Evolutionary conservation across 2,888 invertebrate species (phyloP).

Genomic region (Theretra japonica): DNA sequence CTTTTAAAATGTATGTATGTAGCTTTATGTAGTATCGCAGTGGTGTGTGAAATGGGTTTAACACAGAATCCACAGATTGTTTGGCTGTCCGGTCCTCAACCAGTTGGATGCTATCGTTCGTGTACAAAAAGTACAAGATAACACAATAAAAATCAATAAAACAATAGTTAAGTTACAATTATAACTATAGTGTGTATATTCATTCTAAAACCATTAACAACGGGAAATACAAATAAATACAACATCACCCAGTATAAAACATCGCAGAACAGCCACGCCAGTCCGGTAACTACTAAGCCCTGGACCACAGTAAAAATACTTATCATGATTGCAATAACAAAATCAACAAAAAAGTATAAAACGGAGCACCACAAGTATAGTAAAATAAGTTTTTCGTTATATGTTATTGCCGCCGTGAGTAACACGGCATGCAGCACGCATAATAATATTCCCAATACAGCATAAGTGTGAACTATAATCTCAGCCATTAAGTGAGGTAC

Average conservation of each 20-base stretch:
- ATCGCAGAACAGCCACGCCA: slow-evolving; percentile 42
- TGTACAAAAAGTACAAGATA: background rate
- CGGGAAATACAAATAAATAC: slow-evolving; percentile 53
- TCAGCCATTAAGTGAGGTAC: slow-evolving; percentile 38
- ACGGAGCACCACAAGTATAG: slow-evolving; percentile 60
- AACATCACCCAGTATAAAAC: slow-evolving; percentile 54
- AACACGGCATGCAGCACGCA: slow-evolving; percentile 52
- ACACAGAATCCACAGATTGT: too few relatives aligned
- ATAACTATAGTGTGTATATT: slow-evolving; percentile 64
- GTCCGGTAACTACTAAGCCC: slow-evolving; percentile 35
- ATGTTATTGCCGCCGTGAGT: slow-evolving; percentile 53
- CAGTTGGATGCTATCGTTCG: too few relatives aligned
- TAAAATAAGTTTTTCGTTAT: slow-evolving; percentile 58
- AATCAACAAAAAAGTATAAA: slow-evolving; percentile 52
- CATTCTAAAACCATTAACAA: slow-evolving; percentile 64
- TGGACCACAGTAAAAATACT: slow-evolving; percentile 40
- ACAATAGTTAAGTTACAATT: slow-evolving; percentile 42
- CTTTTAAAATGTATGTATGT: too few relatives aligned
- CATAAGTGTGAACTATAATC: slow-evolving; percentile 51
- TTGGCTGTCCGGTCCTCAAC: too few relatives aligned
- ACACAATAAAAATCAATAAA: background rate
- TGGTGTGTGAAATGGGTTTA: too few relatives aligned
- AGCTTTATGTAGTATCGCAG: too few relatives aligned
- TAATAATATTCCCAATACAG: slow-evolving; percentile 53
- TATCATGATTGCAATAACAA: slow-evolving; percentile 42